These are phyloP conservation scores for Beroe ovata DNA, from an alignment of 37 sponge, comb jelly and placozoan genomes.

Conservation along the genomic window DNA sequence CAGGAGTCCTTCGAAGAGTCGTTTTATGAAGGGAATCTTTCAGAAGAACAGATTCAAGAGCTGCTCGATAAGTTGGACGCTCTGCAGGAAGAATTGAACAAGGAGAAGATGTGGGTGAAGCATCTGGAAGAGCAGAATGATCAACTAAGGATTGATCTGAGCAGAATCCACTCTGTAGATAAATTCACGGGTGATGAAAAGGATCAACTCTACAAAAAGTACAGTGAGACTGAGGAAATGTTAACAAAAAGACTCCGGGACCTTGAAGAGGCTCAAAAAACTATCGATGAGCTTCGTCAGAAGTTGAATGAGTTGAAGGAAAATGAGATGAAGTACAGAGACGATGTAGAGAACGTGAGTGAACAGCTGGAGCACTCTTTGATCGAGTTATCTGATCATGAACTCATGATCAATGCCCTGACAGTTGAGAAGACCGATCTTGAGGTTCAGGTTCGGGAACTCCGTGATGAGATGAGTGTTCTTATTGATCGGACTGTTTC, in stretches of 20 bases:
- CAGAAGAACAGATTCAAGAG: not conserved
- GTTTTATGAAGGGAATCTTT: slow-evolving; percentile 10
- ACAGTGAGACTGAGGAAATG: slow-evolving; percentile 4
- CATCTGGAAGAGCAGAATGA: slow-evolving; percentile 54
- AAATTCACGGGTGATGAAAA: slow-evolving; percentile 33
- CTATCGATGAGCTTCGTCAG: slow-evolving; percentile 12
- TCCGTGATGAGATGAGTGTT: slow-evolving; percentile 1
- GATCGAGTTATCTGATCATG: not conserved
- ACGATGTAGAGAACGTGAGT: not conserved
- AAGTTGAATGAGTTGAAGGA: not conserved
- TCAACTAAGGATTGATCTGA: slow-evolving; percentile 25
- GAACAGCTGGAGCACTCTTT: slow-evolving; percentile 41
- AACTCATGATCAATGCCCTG: not conserved
- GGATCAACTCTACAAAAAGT: slow-evolving; percentile 17
- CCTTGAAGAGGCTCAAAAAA: slow-evolving; percentile 51
- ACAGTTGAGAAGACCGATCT: slow-evolving; percentile 59
- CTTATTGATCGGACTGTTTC: not conserved
- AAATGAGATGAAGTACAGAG: slow-evolving; percentile 9
- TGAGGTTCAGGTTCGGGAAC: slow-evolving; percentile 21
- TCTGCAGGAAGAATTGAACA: slow-evolving; percentile 26
- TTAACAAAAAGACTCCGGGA: not conserved
- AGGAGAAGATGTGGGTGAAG: slow-evolving; percentile 15
- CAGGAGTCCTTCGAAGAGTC: slow-evolving; percentile 47
- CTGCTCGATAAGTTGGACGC: slow-evolving; percentile 4
- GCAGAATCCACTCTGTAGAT: not conserved